Base-by-base conservation (phyloP, 2,888 invertebrate genomes). In the Acanthopleura granulata region DNA sequence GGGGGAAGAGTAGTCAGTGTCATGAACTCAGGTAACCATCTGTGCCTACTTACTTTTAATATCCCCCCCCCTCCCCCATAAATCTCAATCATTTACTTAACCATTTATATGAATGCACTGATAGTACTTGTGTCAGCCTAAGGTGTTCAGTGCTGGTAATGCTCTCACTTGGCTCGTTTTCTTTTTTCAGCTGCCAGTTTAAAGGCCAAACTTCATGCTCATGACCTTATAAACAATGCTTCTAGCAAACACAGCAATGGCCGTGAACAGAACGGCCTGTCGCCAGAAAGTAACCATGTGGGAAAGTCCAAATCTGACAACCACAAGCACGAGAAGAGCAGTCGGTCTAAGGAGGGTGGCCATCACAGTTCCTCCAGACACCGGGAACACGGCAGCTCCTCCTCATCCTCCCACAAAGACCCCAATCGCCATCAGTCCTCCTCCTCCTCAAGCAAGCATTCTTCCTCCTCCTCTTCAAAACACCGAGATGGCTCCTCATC, bases 361-460 rank as follows among this genome's bases (percentile, higher is more conserved):
- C 57, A 57, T 57, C 57, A 57, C 22, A 57, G 57, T 22, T 57
- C 57, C 18, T 57, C 57, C 18, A 74, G 76, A n/a, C 75, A 77
- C 40, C 74, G 74, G 30, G 57, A 72, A 25, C 29, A 72, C n/a
- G 51, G 51, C 29, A 73, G 74, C 62, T 77, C 77, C 71, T 80
- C 79, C n/a, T 80, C 80, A 18, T 80, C 81, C n/a, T 81, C 83
- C 51, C 78, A 82, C 73, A 66, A 66, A 27, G 66, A 66, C 25
- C 66, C 66, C 29, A 66, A 27, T 27, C 22, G 29, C 6, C 79
- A 82, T 40, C 77, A 74, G 22, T 74, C 76, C 62, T 79, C 78
- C 30, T 79, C 79, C 16, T 76, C 78, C 18, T 66, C 66, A 12
- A 66, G 29, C 16, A 72, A 77, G 75, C 77, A 72, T 70, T 77